These are phyloP conservation scores for Patella vulgata DNA, from an alignment of 1,140 invertebrate genomes.

Conservation along the genomic window DNA sequence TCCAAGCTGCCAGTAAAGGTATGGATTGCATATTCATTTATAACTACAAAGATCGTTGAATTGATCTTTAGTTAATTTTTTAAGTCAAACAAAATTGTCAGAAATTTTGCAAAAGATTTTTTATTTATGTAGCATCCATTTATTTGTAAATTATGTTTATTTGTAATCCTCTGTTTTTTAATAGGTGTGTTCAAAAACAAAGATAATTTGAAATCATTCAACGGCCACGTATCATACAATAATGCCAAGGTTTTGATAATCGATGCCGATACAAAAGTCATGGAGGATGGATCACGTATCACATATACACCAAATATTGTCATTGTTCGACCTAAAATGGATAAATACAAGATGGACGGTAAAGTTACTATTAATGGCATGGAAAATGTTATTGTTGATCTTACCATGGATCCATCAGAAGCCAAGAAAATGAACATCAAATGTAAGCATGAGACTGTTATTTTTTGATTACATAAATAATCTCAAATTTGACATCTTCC, in stretches of 20 bases:
- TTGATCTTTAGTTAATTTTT: neutral
- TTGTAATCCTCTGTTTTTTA: constrained; percentile 10
- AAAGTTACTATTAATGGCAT: constrained; percentile 13
- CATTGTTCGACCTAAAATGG: constrained; percentile 27
- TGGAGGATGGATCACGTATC: constrained; percentile 20
- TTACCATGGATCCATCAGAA: constrained; percentile 23
- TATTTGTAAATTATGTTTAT: neutral
- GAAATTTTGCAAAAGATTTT: neutral
- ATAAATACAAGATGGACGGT: constrained; percentile 21
- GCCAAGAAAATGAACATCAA: constrained; percentile 14
- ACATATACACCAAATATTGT: constrained; percentile 20
- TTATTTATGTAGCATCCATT: neutral
- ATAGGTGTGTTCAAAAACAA: constrained; percentile 38
- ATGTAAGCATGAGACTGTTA: no score
- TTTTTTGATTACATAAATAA: neutral
- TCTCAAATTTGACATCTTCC: neutral
- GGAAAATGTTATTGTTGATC: constrained; percentile 19
- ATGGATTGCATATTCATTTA: neutral
- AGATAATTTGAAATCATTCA: constrained; percentile 27
- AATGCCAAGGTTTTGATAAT: constrained; percentile 33
- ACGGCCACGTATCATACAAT: constrained; percentile 23
- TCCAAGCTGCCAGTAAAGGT: constrained; percentile 62
- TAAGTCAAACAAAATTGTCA: neutral
- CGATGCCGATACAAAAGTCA: constrained; percentile 25
- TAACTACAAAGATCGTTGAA: neutral